These are phyloP conservation scores for Catagonus wagneri DNA, from an alignment of 2,113 vertebrate species.

Conservation along the genomic window DNA sequence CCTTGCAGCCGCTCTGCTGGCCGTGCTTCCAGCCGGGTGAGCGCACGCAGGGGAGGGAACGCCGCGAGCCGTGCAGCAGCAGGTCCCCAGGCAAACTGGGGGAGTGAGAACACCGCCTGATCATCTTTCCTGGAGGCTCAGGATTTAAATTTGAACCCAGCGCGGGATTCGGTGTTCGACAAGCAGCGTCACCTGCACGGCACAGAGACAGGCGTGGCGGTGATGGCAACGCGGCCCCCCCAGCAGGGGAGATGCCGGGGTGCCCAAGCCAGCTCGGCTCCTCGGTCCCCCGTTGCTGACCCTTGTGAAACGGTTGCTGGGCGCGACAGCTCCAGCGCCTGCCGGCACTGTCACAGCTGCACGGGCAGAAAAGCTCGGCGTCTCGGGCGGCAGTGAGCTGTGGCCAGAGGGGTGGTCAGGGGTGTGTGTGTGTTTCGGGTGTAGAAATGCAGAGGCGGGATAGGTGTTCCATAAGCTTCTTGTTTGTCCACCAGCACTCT, in stretches of 20 bases:
- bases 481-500: not conserved
- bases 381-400: not conserved
- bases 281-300: accelerated
- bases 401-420: not conserved
- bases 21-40: accelerated
- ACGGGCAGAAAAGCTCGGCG: not conserved
- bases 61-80: accelerated
- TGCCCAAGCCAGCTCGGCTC: not conserved
- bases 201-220: not conserved
- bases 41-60: not conserved
- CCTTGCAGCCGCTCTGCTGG: not conserved
- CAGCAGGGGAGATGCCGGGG: too few relatives aligned
- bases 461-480: accelerated
- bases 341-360: not conserved
- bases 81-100: not conserved
- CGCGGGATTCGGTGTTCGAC: not conserved
- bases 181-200: not conserved
- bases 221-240: not conserved
- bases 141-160: not conserved
- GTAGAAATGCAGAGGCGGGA: not conserved
- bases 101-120: too few relatives aligned
- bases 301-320: not conserved
- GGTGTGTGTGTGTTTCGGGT: not conserved
- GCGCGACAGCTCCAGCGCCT: not conserved
- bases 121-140: not conserved